These are phyloP conservation scores for Cantharis flavilabris DNA, from an alignment of 2,888 invertebrate species.

Conservation along the genomic window DNA sequence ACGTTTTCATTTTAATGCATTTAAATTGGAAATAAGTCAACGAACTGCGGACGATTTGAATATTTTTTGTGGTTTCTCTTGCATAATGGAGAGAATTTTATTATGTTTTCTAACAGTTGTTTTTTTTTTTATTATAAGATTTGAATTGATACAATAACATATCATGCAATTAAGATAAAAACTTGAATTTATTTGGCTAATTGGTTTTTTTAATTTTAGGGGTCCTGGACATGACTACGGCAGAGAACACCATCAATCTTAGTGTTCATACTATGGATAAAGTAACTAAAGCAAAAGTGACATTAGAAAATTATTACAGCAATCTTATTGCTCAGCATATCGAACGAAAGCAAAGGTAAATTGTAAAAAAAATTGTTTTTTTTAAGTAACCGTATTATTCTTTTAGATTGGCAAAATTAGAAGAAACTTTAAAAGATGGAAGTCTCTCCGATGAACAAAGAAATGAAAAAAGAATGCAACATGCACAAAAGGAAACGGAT, in stretches of 20 bases:
- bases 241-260: slow-evolving; percentile 86
- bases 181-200: not conserved
- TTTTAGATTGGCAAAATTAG: slow-evolving; percentile 83
- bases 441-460: slow-evolving; percentile 93
- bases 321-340: slow-evolving; percentile 97
- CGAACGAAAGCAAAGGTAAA: slow-evolving; percentile 91
- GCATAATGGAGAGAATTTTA: not conserved
- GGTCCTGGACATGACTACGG: slow-evolving; percentile 84
- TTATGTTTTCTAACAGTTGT: not conserved
- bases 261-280: slow-evolving; percentile 98
- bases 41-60: not conserved
- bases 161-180: not conserved
- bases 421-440: slow-evolving; percentile 96
- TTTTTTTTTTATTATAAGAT: not conserved
- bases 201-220: slow-evolving; percentile 57
- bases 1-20: not conserved
- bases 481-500: slow-evolving; percentile 98
- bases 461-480: slow-evolving; percentile 90
- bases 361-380: not conserved
- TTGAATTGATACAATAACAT: not conserved
- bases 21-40: not conserved
- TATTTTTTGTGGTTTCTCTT: not conserved
- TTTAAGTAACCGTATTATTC: not conserved
- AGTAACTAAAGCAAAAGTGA: slow-evolving; percentile 98
- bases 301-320: slow-evolving; percentile 98